These are phyloP conservation scores for Heliornis fulica DNA, from an alignment of 2,113 vertebrate genomes.

Conservation along the genomic window DNA sequence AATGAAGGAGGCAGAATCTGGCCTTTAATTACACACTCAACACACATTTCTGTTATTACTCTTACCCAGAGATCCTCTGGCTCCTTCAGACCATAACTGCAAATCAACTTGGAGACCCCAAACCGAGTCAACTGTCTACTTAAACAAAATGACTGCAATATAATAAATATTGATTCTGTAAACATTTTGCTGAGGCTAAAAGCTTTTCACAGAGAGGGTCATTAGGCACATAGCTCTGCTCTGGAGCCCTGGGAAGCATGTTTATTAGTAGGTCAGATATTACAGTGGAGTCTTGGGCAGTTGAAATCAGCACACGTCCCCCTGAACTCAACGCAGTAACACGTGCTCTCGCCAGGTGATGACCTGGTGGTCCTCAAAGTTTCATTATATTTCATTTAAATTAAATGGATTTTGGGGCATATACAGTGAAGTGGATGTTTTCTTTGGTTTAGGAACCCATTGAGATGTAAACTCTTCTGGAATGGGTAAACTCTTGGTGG, in stretches of 20 bases:
- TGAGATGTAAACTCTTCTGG: not conserved
- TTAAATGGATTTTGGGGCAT: not conserved
- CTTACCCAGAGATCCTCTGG: not conserved
- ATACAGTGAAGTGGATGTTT: not conserved
- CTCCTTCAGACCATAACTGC: not conserved
- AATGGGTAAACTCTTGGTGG: not conserved
- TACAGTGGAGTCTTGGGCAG: rapidly evolving
- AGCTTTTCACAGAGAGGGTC: not conserved
- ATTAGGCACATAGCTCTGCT: not conserved
- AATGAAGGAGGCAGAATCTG: not conserved
- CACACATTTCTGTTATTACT: not conserved
- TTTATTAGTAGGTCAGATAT: not conserved
- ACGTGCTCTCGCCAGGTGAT: not conserved
- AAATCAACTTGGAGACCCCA: not conserved
- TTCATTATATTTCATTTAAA: not conserved
- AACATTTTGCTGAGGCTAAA: not conserved
- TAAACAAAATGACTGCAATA: not conserved
- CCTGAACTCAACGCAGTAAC: not conserved
- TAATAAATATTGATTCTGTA: not conserved
- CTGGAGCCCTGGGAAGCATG: not conserved
- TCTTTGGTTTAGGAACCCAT: not conserved
- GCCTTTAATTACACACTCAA: not conserved
- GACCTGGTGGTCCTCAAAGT: not conserved
- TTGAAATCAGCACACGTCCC: not conserved
- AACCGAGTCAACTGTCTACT: not conserved